phyloP scores from a whole-genome alignment of 2,797 vertebrate genomes.

The Choloepus didactylus region DNA sequence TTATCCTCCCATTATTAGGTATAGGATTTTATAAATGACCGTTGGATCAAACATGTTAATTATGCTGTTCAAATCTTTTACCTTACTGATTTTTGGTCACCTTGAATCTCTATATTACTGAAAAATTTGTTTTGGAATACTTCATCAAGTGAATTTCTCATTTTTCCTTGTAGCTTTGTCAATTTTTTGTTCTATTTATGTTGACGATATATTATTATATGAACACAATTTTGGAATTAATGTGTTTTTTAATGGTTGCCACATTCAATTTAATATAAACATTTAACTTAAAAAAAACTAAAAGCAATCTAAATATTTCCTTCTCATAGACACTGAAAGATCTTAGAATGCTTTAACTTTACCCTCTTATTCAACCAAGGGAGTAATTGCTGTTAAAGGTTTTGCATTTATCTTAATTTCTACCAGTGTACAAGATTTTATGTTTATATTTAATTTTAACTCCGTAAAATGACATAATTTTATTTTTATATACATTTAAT shows the following conservation, averaged over 20 bases:
- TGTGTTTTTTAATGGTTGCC: neutral
- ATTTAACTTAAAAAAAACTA: neutral
- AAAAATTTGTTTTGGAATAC: neutral
- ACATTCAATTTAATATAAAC: neutral
- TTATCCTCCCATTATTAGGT: neutral
- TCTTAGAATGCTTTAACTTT: neutral
- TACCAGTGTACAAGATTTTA: neutral
- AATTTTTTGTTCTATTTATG: neutral
- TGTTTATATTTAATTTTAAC: neutral
- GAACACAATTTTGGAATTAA: neutral
- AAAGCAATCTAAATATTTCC: neutral
- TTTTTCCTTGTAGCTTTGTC: neutral
- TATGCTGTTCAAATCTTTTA: no score
- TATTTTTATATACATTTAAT: neutral
- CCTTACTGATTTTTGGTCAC: neutral
- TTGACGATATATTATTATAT: neutral
- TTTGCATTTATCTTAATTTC: neutral
- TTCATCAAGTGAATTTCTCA: neutral
- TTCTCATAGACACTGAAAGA: neutral
- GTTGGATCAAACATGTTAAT: no score
- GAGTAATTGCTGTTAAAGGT: neutral
- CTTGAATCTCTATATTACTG: neutral
- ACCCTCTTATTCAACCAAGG: neutral
- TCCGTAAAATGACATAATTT: neutral
- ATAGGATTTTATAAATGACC: no score